Evolutionary conservation across 2,888 invertebrate genomes (phyloP).

Genomic region (Caenorhabditis doughertyi): DNA sequence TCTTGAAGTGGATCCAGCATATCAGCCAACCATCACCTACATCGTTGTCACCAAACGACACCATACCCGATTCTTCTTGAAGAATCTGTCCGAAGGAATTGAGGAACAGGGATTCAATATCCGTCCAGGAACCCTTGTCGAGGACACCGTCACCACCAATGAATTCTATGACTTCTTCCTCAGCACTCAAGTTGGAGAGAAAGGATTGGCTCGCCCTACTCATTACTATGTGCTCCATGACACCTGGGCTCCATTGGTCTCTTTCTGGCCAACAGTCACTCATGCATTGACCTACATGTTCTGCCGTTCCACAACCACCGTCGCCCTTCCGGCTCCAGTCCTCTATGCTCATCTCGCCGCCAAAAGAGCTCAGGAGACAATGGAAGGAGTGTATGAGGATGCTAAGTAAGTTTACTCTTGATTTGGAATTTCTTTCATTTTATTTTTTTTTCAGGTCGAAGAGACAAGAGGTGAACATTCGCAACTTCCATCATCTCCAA

Average conservation of each 20-base stretch:
- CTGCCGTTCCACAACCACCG: slow-evolving; percentile 88
- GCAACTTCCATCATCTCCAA: neutral
- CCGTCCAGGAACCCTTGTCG: slow-evolving; percentile 78
- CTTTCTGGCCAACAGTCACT: slow-evolving; percentile 86
- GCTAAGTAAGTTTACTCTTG: slow-evolving; percentile 3
- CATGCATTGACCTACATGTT: slow-evolving; percentile 92
- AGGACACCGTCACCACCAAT: slow-evolving; percentile 70
- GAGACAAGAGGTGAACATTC: neutral
- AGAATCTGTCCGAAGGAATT: neutral
- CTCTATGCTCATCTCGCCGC: slow-evolving; percentile 77
- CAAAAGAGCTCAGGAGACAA: slow-evolving; percentile 55
- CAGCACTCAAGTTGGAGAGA: slow-evolving; percentile 74
- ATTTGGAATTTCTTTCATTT: neutral
- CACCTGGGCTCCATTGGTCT: slow-evolving; percentile 85
- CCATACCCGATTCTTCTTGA: slow-evolving; percentile 61
- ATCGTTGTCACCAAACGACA: slow-evolving; percentile 64
- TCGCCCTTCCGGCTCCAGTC: slow-evolving; percentile 84
- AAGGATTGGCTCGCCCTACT: slow-evolving; percentile 84
- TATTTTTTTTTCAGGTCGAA: neutral
- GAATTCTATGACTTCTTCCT: slow-evolving; percentile 78
- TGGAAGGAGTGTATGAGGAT: slow-evolving; percentile 16
- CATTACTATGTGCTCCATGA: slow-evolving; percentile 92
- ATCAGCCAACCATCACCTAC: slow-evolving; percentile 57
- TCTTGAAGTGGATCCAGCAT: neutral
- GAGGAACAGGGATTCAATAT: slow-evolving; percentile 62